Evolutionary conservation across 1,140 invertebrate species (phyloP).

Genomic region (Ips typographus): DNA sequence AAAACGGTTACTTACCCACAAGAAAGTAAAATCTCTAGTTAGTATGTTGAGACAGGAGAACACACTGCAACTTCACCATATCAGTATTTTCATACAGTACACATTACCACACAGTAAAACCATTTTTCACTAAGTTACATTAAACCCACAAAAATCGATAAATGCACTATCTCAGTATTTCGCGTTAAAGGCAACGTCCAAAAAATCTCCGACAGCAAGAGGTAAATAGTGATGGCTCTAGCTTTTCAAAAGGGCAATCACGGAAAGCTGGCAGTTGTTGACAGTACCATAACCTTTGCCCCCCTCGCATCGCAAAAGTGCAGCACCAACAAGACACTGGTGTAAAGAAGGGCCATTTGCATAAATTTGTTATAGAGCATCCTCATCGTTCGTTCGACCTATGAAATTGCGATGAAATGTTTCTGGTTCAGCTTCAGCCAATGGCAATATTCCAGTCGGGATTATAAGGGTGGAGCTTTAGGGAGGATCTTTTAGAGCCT

Average conservation of each 20-base stretch:
- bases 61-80: too few species aligned
- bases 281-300: conserved; percentile 34
- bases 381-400: conserved; percentile 33
- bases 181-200: background rate
- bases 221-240: conserved; percentile 21
- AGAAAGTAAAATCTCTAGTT: too few species aligned
- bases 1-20: too few species aligned
- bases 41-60: too few species aligned
- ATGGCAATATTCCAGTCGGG: conserved; percentile 4
- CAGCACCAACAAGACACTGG: conserved; percentile 38
- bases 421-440: conserved; percentile 3
- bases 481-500: conserved; percentile 30
- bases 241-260: conserved; percentile 36
- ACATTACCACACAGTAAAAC: too few species aligned
- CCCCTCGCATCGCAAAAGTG: conserved; percentile 35
- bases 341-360: conserved; percentile 39
- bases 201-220: conserved; percentile 20
- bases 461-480: conserved; percentile 22
- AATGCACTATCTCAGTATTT: too few species aligned
- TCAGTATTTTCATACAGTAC: too few species aligned
- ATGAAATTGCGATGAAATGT: conserved; percentile 23
- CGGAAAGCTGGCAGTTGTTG: conserved; percentile 29
- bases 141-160: too few species aligned
- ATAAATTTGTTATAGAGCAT: conserved; percentile 37
- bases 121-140: too few species aligned